phyloP scores from a whole-genome alignment of 2,113 vertebrate genomes.

The Elgaria multicarinata region DNA sequence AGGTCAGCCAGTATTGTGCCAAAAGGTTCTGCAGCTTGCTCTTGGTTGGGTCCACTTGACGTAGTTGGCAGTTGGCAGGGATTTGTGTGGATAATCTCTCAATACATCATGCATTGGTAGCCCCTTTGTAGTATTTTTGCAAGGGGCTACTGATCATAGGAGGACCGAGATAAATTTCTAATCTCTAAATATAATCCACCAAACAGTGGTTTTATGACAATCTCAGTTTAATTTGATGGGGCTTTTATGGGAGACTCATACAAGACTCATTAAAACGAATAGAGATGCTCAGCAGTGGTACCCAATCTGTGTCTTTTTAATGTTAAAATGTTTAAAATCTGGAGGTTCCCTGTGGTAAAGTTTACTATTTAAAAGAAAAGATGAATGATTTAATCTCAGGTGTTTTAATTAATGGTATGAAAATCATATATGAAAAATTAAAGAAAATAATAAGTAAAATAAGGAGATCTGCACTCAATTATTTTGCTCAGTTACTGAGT shows the following conservation, averaged over 20 bases:
- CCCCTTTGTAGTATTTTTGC: rapidly evolving
- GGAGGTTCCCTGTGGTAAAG: neutral
- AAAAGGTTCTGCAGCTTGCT: neutral
- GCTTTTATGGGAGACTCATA: neutral
- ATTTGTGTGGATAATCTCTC: neutral
- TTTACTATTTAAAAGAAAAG: neutral
- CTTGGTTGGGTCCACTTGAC: neutral
- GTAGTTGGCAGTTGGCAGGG: neutral
- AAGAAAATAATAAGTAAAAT: neutral
- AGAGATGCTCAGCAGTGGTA: neutral
- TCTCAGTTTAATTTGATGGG: neutral
- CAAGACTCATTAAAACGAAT: neutral
- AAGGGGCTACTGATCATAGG: neutral
- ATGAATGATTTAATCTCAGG: neutral
- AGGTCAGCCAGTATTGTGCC: neutral
- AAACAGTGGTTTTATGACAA: neutral
- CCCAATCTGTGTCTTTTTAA: neutral
- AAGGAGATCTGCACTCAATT: neutral
- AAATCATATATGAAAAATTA: neutral
- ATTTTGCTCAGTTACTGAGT: neutral
- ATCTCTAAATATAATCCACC: neutral
- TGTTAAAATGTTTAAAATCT: neutral
- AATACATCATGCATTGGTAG: neutral
- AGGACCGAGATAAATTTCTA: neutral
- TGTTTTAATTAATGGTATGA: neutral